Evolutionary conservation across 2,113 vertebrate species (phyloP).

Genomic region (Nothobranchius furzeri): DNA sequence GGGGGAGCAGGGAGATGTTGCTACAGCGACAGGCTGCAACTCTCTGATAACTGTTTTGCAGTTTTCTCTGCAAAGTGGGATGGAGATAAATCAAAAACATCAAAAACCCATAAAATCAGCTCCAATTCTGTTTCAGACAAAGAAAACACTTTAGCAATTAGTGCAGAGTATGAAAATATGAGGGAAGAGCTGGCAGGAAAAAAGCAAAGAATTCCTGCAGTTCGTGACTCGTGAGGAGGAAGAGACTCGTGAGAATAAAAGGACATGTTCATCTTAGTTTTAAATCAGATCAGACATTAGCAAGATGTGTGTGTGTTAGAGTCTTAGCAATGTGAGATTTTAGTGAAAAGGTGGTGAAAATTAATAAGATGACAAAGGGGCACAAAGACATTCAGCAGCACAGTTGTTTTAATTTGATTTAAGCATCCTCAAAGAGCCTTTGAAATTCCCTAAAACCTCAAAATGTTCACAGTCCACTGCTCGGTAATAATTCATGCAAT

Average conservation of each 20-base stretch:
- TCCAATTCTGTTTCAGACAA: neutral
- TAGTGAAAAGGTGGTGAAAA: neutral
- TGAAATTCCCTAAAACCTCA: neutral
- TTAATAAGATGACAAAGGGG: conserved; percentile 17
- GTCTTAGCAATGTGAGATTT: neutral
- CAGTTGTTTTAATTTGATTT: neutral
- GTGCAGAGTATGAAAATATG: too few relatives aligned
- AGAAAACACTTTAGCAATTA: too few relatives aligned
- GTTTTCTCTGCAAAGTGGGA: conserved; percentile 20
- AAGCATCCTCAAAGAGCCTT: neutral
- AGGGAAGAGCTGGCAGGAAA: too few relatives aligned
- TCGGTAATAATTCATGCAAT: neutral
- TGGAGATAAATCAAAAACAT: conserved; percentile 13
- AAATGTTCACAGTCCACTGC: too few relatives aligned
- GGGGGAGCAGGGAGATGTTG: conserved; percentile 14
- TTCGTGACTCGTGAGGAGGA: too few relatives aligned
- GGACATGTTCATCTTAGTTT: too few relatives aligned
- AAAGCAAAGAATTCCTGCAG: too few relatives aligned
- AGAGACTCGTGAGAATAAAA: too few relatives aligned
- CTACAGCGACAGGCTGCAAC: conserved; percentile 15
- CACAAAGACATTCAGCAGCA: too few relatives aligned
- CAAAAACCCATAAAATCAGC: neutral
- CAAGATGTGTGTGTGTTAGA: too few relatives aligned
- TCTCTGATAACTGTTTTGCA: conserved; percentile 8
- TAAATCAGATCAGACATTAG: too few relatives aligned